Evolutionary conservation across 2,113 vertebrate genomes (phyloP).

Genomic region (Callorhinus ursinus): DNA sequence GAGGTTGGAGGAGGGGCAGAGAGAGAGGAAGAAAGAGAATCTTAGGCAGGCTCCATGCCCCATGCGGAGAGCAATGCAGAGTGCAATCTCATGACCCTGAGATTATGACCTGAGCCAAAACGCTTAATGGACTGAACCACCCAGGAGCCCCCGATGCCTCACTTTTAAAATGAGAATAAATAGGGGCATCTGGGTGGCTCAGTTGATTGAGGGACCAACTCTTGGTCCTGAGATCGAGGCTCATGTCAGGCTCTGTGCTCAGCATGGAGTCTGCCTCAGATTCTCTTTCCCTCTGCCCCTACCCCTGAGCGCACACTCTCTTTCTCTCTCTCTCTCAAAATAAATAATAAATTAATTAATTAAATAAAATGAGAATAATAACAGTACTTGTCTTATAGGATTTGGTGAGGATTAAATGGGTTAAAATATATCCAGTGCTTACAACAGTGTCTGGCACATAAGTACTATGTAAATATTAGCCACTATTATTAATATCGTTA

Average conservation of each 20-base stretch:
- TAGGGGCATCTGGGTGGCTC: not conserved
- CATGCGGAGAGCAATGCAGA: rapidly evolving
- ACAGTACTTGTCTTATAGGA: not conserved
- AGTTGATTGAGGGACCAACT: not conserved
- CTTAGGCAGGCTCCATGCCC: not conserved
- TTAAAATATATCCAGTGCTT: not conserved
- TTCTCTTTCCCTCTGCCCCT: not conserved
- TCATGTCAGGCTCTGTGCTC: not conserved
- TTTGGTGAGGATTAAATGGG: not conserved
- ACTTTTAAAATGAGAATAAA: not conserved
- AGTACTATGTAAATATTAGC: not conserved
- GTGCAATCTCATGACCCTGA: not conserved
- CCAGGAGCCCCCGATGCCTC: not conserved
- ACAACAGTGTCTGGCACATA: not conserved
- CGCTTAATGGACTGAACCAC: not conserved
- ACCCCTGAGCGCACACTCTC: not conserved
- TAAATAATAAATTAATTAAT: not conserved
- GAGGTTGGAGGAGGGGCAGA: not conserved
- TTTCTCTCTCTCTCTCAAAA: not conserved
- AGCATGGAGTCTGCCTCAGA: not conserved
- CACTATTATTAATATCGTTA: not conserved
- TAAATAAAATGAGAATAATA: not conserved
- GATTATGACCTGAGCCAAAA: not conserved
- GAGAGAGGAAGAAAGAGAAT: not conserved
- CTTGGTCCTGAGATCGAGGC: not conserved